Evolutionary conservation across 2,797 vertebrate species (phyloP), one percentile per base, ranked within the genome.

Genomic region (Poecilia gillii): DNA sequence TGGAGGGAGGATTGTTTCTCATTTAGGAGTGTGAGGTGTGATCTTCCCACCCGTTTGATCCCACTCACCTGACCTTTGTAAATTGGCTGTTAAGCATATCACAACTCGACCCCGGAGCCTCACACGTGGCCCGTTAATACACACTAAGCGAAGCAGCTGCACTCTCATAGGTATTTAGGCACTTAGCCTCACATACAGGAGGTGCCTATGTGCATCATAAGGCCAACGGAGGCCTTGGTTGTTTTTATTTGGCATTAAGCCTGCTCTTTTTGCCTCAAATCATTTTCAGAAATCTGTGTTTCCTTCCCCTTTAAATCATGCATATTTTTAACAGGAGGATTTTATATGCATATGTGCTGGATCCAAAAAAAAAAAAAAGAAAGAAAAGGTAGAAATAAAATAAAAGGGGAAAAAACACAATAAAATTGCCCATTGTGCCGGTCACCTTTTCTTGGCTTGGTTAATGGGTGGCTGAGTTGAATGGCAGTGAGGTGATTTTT

Each of bases 51-150:
- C 94, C 92, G 83, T 95, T 96, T 96, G 95, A 96, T 96, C 94
- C 93, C 89, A 83, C 95, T 94, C 94, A 95, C 96, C 94, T 96
- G 96, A 96, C 96, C 96, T 96, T 96, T 96, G 96, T 96, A 96
- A 96, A 96, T 96, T 96, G 96, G 95, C 96, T 96, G 95, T 96
- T 96, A 95, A 96, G 95, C 96, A 96, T 94, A 96, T 94, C 94
- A 92, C 91, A 91, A 91, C 93, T 94, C 87, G 87, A 95, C 94
- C 92, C 92, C 87, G 81, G 76, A 89, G 93, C 90, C 92, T 90
- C 90, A 87, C 92, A 90, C 91, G 87, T 86, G 87, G 91, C 88
- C 88, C 77, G 88, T 90, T 88, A 91, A 93, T 90, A 89, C 89
- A 91, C 92, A 92, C 83, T 86, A 70, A 87, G 75, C 74, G 25